Conservation (phyloP, 2,888 invertebrate species). For the Orthonychiurus folsomi region DNA sequence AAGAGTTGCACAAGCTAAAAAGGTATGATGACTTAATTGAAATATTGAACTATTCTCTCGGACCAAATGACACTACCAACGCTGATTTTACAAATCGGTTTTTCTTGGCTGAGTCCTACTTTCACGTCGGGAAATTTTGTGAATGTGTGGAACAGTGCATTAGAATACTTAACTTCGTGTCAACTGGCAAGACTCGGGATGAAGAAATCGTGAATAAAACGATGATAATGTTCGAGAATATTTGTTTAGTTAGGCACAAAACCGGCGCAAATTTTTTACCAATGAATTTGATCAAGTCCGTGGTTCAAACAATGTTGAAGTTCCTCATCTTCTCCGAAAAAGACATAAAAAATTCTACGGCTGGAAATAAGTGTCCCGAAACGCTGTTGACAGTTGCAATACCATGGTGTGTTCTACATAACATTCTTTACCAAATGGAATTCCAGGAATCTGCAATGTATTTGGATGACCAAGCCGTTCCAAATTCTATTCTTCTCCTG, state of each 20-base stretch:
- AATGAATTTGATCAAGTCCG: not conserved
- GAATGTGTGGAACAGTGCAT: constrained; percentile 29
- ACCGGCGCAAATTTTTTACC: not conserved
- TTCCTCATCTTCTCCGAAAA: not conserved
- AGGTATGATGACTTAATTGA: constrained; percentile 58
- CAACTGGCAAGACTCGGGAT: not conserved
- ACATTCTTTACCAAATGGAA: constrained; percentile 30
- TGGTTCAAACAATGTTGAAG: not conserved
- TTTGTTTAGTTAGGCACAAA: not conserved
- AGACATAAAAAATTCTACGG: not conserved
- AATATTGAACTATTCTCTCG: constrained; percentile 47
- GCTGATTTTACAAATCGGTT: constrained; percentile 21
- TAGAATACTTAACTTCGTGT: constrained; percentile 15
- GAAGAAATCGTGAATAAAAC: not conserved
- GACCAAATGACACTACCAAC: constrained; percentile 12
- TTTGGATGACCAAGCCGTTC: constrained; percentile 35
- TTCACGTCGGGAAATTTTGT: constrained; percentile 12
- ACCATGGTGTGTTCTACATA: constrained; percentile 38
- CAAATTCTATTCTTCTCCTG: constrained; percentile 34
- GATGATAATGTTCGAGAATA: not conserved
- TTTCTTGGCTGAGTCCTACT: constrained; percentile 27
- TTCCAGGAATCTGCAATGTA: constrained; percentile 30
- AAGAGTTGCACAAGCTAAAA: constrained; percentile 55
- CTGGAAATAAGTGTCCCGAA: not conserved
- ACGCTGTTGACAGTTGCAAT: not conserved